These are phyloP conservation scores for Pristionchus arcanus DNA, from an alignment of 2,888 invertebrate species.

Conservation along the genomic window DNA sequence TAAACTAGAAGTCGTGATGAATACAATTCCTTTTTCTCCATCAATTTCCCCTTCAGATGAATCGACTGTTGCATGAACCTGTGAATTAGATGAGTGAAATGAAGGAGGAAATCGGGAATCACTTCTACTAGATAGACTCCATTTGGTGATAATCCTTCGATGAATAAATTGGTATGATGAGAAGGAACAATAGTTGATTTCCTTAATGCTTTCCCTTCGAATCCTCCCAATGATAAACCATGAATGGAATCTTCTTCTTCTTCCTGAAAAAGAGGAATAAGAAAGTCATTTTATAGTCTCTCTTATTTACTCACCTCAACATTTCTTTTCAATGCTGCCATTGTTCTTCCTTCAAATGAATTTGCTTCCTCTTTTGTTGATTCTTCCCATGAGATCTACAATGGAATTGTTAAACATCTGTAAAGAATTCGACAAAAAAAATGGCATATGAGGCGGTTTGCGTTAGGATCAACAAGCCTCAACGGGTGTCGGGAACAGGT, in stretches of 20 bases:
- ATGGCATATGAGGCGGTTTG: too few species aligned
- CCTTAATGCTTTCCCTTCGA: constrained; percentile 45
- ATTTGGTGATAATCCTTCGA: constrained; percentile 69
- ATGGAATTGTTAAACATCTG: too few species aligned
- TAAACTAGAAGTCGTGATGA: constrained; percentile 58
- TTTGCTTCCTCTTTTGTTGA: constrained; percentile 63
- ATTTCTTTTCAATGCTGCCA: constrained; percentile 32
- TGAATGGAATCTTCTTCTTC: constrained; percentile 26
- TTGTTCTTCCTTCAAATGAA: constrained; percentile 63
- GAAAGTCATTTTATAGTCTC: background rate
- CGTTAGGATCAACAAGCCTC: too few species aligned
- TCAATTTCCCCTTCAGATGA: constrained; percentile 73
- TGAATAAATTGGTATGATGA: constrained; percentile 68
- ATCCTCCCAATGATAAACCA: constrained; percentile 35
- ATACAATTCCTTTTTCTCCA: constrained; percentile 74
- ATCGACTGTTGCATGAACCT: constrained; percentile 74
- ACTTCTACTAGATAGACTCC: constrained; percentile 74
- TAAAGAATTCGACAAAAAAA: too few species aligned
- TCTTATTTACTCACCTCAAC: background rate
- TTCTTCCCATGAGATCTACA: constrained; percentile 66
- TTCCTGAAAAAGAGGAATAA: background rate
- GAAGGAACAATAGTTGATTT: constrained; percentile 69
- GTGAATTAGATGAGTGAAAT: background rate
- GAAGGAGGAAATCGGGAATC: background rate
- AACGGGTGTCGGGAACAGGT: too few species aligned